Base-by-base conservation (phyloP, 2,797 vertebrate genomes). In the Lepus townsendii region DNA sequence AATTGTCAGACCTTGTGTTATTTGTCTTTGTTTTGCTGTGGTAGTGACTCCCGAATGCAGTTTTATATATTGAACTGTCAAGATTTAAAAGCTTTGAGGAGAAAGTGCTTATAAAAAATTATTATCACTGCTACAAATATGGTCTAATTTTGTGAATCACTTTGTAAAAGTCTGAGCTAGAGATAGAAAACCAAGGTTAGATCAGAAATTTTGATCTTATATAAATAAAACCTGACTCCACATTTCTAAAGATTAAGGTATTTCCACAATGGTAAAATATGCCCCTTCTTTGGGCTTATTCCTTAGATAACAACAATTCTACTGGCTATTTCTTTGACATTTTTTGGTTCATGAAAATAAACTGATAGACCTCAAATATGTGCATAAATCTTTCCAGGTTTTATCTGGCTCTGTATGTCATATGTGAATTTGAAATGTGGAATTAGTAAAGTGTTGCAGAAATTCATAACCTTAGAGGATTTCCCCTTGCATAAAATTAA, bases 11-110 rank as follows among this genome's bases (percentile, higher is more conserved):
- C 35, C 91, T 83, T 83, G 54, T 42, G 6, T 79, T 73, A 47
- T 52, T 24, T 19, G 13, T 89, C 66, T 69, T 69, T 47, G 9
- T 27, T 93, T 76, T 85, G 42, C 71, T 32, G 16, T 80, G 52
- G 9, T 50, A 68, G 13, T 73, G 22, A 90, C 62, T 83, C 20
- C 42, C 66, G 47, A 75, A 50, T 91, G 78, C 63, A 73, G 47
- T 79, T 94, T 88, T 89, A 54, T 89, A 20, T 88, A 32, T 83
- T 82, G 26, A 91, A 78, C 24, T 79, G 30, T 24, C 38, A 91
- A 79, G 38, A 84, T 77, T 92, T 72, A 90, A 90, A 93, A 89
- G 11, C 62, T 80, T 89, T 60, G 30, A 87, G 47, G 68, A 83
- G 83, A 93, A 94, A 52, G 35, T 50, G 9, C 32, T 47, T 86